Conservation (phyloP, 2,797 vertebrate genomes). For the Orestias chungarensis region DNA sequence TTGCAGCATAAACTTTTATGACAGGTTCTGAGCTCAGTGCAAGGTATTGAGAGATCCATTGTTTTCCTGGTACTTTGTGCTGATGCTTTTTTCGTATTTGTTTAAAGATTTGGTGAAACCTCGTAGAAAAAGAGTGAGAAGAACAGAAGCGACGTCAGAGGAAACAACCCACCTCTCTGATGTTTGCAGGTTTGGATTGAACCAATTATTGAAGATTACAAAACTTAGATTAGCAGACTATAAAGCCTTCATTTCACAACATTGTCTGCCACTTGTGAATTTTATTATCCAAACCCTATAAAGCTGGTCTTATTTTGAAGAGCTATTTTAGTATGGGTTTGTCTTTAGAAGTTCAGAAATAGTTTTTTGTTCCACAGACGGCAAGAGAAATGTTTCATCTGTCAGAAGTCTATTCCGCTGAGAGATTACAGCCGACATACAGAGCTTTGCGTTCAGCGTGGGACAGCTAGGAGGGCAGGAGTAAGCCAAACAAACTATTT, state of each 20-base stretch:
- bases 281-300: neutral
- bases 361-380: conserved; percentile 55
- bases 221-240: neutral
- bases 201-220: neutral
- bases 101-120: conserved; percentile 67
- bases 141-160: conserved; percentile 48
- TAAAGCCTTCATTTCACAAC: neutral
- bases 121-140: conserved; percentile 70
- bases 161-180: conserved; percentile 36
- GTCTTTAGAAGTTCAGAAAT: neutral
- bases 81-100: neutral
- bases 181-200: conserved; percentile 78
- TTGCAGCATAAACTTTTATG: neutral
- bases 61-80: neutral
- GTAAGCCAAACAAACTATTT: conserved; percentile 21
- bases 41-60: neutral
- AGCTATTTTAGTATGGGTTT: neutral
- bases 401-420: conserved; percentile 79
- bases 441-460: conserved; percentile 79
- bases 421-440: conserved; percentile 85
- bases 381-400: conserved; percentile 89
- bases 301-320: neutral
- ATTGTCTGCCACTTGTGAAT: neutral
- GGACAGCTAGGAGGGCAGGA: rapidly evolving
- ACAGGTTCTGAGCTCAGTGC: neutral